These are phyloP conservation scores for Xenops minutus DNA, from an alignment of 2,797 vertebrate species.

Conservation along the genomic window DNA sequence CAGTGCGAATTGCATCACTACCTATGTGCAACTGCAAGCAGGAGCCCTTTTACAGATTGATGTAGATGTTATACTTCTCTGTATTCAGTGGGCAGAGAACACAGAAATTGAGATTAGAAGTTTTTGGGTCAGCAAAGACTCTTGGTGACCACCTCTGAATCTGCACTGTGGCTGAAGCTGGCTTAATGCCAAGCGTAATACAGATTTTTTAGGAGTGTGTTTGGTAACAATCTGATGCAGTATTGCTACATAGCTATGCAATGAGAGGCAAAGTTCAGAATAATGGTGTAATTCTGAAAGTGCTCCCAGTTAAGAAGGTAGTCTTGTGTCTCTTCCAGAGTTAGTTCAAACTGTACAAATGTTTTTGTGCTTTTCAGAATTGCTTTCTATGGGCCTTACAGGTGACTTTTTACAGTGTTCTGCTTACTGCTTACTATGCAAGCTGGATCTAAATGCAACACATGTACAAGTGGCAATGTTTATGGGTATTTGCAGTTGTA, in stretches of 20 bases:
- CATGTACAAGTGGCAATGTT: background rate
- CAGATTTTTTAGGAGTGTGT: background rate
- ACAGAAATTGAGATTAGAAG: background rate
- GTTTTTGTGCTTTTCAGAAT: background rate
- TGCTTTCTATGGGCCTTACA: background rate
- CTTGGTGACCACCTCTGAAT: background rate
- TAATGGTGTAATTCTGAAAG: background rate
- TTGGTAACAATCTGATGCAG: background rate
- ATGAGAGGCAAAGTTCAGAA: constrained; percentile 20
- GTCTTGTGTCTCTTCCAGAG: background rate
- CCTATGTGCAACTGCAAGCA: background rate
- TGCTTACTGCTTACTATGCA: background rate
- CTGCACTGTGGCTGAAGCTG: background rate
- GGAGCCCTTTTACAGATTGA: background rate
- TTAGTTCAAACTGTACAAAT: background rate
- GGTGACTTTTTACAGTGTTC: background rate
- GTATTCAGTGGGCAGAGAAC: background rate
- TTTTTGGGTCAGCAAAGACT: background rate
- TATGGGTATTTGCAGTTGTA: background rate
- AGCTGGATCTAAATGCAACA: background rate
- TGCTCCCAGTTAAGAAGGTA: background rate
- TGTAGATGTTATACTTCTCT: background rate
- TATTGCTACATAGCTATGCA: background rate
- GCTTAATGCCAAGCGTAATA: background rate
- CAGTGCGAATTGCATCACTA: background rate